Percentiles rank a stretch among this genome's conserved stretches.
These are phyloP conservation scores for Thymelicus acteon DNA, from an alignment of 2,888 invertebrate species.

Conservation along the genomic window DNA sequence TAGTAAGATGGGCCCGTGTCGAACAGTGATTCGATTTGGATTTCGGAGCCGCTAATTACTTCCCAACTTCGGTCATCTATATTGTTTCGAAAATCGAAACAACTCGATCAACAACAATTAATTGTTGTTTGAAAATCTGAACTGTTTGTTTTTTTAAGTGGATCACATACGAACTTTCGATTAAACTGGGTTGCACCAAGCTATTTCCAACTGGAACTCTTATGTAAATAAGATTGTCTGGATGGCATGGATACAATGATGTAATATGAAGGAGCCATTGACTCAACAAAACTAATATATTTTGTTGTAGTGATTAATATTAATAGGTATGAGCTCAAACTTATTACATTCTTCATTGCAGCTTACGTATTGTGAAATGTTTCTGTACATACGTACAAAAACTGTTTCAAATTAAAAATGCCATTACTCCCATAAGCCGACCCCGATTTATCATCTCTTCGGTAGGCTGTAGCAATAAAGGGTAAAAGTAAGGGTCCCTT, in stretches of 20 bases:
- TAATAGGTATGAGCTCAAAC: too few relatives aligned
- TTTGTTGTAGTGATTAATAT: too few relatives aligned
- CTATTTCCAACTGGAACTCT: too few relatives aligned
- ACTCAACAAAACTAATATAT: too few relatives aligned
- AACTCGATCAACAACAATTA: conserved; percentile 7
- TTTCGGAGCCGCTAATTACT: conserved; percentile 41
- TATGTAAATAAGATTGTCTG: too few relatives aligned
- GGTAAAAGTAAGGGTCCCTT: conserved; percentile 49
- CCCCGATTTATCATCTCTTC: conserved; percentile 35
- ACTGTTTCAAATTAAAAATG: conserved; percentile 33
- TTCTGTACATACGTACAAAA: conserved; percentile 1
- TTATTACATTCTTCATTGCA: background rate
- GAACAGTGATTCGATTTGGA: conserved; percentile 47
- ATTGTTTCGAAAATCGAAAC: conserved; percentile 21
- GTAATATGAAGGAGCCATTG: too few relatives aligned
- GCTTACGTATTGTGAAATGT: background rate
- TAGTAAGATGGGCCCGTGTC: conserved; percentile 41
- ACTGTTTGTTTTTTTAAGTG: background rate
- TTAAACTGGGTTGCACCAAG: too few relatives aligned
- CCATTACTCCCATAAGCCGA: conserved; percentile 25
- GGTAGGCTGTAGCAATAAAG: conserved; percentile 42
- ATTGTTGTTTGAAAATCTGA: background rate
- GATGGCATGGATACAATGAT: too few relatives aligned
- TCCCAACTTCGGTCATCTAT: conserved; percentile 31
- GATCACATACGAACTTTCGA: too few relatives aligned